These are phyloP conservation scores for Mormyrops boulengeri DNA, from an alignment of 2,797 vertebrate species.

Conservation along the genomic window DNA sequence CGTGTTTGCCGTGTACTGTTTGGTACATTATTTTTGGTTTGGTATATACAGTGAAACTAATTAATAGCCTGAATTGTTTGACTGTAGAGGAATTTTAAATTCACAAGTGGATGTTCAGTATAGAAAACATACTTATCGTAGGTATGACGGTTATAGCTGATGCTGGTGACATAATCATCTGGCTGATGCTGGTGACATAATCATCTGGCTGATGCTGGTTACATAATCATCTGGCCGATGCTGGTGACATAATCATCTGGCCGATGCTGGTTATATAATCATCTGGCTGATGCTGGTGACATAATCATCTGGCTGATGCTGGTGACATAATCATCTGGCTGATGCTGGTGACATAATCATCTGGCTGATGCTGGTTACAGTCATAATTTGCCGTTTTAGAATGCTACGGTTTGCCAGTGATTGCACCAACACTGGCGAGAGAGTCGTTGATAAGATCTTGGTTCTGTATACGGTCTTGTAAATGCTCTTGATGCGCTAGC, in stretches of 20 bases:
- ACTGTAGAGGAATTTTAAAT: background rate
- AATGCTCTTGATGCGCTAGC: background rate
- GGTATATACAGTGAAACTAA: background rate
- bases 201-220: no score
- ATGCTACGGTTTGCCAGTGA: background rate
- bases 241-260: no score
- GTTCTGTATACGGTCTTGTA: background rate
- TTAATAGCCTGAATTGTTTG: background rate
- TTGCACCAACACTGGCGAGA: background rate
- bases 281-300: no score
- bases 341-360: no score
- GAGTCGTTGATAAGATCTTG: background rate
- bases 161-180: no score
- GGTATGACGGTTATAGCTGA: background rate
- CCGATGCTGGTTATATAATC: no score
- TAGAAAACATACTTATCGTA: background rate
- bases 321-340: no score
- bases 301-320: no score
- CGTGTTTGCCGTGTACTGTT: background rate
- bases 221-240: no score
- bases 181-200: no score
- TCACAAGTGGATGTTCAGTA: background rate
- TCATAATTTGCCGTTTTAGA: background rate
- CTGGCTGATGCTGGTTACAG: background rate
- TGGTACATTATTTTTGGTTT: background rate